phyloP scores from a whole-genome alignment of 2,797 vertebrate species.

The Chelidonichthys spinosus region DNA sequence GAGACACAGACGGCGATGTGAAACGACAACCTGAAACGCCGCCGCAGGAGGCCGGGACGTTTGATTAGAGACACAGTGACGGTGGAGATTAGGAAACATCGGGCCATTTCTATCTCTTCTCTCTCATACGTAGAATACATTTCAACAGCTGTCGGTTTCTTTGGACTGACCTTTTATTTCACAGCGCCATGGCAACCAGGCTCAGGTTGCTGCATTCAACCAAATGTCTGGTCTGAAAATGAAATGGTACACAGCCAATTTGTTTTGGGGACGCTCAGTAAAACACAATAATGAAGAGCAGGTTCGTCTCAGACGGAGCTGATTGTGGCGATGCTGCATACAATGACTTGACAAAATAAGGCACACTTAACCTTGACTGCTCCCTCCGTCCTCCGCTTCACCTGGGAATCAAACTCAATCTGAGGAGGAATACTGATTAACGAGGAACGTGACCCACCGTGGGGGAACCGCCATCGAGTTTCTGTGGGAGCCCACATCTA shows the following conservation, averaged over 20 bases:
- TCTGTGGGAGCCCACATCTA: neutral
- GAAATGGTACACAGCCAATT: neutral
- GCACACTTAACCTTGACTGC: constrained; percentile 60
- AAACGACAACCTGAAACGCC: constrained; percentile 11
- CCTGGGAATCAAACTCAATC: constrained; percentile 62
- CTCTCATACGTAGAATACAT: neutral
- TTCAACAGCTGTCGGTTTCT: neutral
- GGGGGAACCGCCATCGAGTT: constrained; percentile 22
- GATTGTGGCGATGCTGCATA: constrained; percentile 33
- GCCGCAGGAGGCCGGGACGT: constrained; percentile 2
- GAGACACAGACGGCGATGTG: neutral
- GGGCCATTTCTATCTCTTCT: neutral
- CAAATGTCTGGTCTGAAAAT: neutral
- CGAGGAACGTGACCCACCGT: constrained; percentile 47
- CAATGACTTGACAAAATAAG: constrained; percentile 53
- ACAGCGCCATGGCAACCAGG: neutral
- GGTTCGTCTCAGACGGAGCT: constrained; percentile 3
- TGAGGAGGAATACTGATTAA: constrained; percentile 69
- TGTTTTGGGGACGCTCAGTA: constrained; percentile 6
- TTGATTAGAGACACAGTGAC: neutral
- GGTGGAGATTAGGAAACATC: neutral
- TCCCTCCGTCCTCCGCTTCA: constrained; percentile 45
- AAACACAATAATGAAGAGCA: constrained; percentile 12
- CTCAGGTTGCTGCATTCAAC: neutral
- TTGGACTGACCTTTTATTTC: neutral